Base-by-base conservation (phyloP, 2,797 vertebrate genomes). In the Simalia tracyae region DNA sequence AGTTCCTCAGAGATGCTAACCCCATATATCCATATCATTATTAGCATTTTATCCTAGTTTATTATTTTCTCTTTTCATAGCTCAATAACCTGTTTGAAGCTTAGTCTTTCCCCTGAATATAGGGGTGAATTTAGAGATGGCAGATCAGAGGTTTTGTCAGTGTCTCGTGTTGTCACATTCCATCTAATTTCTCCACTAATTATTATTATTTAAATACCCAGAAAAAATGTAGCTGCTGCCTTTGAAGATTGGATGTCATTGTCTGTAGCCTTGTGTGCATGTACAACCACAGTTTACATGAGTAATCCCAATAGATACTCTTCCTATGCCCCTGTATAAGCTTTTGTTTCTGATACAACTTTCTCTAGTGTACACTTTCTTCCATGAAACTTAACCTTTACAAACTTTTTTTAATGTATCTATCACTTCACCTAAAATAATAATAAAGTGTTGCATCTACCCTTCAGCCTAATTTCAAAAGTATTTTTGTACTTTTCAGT, bases 11-110 rank as follows among this genome's bases (percentile, higher is more conserved):
- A 90, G 92, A 88, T 89, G 94, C 88, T 92, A 95, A 92, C 94
- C 95, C 93, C n/a, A 0, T 96, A 96, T 95, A 96, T 94, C 95
- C 96, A 90, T 97, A 96, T 97, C 97, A 96, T 96, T 96, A 97
- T 97, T 95, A 95, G 93, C 95, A 92, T 76, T 88, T 96, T 97
- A 96, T 96, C 97, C 95, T 92, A 94, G 91, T 94, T 97, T 92
- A 94, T 95, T 95, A 96, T 97, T 96, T 96, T 97, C 95, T 96
- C 92, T 94, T 95, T 96, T 97, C 96, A 97, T 96, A 96, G 95
- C 96, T 96, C 96, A 96, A 96, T 97, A 97, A 97, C 96, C 95
- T 96, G 95, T 96, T 96, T 96, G 95, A 94, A 96, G 96, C 92
- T 95, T 92, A 95, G 94, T 31, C 14, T 46, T 31, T 22, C 92